These are phyloP conservation scores for Leguminivora glycinivorella DNA, from an alignment of 1,140 invertebrate genomes.

Conservation along the genomic window DNA sequence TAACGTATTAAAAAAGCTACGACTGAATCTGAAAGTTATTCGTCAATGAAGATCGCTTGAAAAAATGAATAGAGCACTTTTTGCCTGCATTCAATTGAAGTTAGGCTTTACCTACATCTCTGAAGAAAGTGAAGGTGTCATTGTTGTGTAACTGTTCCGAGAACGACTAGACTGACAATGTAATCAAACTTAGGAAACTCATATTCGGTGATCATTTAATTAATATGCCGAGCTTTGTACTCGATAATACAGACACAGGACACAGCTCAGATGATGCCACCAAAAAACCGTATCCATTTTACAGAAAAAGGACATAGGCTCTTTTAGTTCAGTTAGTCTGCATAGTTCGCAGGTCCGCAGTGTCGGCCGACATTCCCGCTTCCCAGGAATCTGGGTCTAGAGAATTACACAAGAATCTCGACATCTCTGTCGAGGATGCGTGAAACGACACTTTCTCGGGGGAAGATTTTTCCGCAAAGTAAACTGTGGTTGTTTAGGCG, in stretches of 20 bases:
- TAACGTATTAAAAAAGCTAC: slow-evolving; percentile 3
- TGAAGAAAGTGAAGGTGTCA: slow-evolving; percentile 27
- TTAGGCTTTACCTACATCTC: slow-evolving; percentile 23
- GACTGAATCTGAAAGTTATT: slow-evolving; percentile 19
- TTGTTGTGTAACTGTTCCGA: slow-evolving; percentile 2
- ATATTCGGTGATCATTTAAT: neutral
- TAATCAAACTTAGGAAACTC: slow-evolving; percentile 2
- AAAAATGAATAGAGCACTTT: slow-evolving; percentile 14
- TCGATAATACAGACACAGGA: neutral
- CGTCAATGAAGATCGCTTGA: neutral
- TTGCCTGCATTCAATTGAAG: slow-evolving; percentile 2
- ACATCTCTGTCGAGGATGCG: slow-evolving; percentile 19
- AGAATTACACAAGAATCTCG: slow-evolving; percentile 40
- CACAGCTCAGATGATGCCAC: neutral
- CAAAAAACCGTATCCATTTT: neutral
- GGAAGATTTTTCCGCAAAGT: slow-evolving; percentile 16
- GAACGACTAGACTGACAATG: slow-evolving; percentile 6
- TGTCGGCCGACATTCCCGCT: slow-evolving; percentile 43
- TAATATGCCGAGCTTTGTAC: neutral
- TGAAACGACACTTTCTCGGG: slow-evolving; percentile 24
- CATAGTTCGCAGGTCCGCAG: neutral
- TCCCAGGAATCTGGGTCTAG: slow-evolving; percentile 36
- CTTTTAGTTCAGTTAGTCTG: neutral
- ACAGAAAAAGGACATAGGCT: neutral
- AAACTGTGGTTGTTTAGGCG: slow-evolving; percentile 9